phyloP scores from a whole-genome alignment of 1,140 invertebrate species.

The Papilio polyxenes region DNA sequence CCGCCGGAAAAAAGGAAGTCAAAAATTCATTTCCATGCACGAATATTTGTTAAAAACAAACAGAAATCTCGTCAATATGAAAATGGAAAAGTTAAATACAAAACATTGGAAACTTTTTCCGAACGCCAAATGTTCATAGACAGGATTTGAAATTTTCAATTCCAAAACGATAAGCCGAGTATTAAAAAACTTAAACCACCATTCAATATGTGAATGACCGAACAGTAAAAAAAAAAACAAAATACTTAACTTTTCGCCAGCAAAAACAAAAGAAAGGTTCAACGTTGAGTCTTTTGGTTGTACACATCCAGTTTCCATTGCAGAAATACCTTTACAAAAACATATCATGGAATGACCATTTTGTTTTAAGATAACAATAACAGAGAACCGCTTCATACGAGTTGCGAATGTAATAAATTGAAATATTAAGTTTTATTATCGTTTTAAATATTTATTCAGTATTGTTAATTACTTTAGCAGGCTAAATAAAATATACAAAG shows the following conservation, averaged over 20 bases:
- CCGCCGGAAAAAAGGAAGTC: neutral
- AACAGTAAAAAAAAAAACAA: constrained; percentile 29
- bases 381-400: too few species aligned
- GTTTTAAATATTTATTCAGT: neutral
- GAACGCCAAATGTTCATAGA: constrained; percentile 35
- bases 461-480: neutral
- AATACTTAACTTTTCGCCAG: constrained; percentile 18
- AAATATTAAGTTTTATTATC: neutral
- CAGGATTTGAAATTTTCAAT: constrained; percentile 35
- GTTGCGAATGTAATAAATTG: too few species aligned
- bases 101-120: constrained; percentile 30
- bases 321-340: too few species aligned
- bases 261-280: constrained; percentile 25
- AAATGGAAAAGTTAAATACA: constrained; percentile 32
- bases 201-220: constrained; percentile 28
- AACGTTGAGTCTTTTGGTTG: constrained; percentile 5
- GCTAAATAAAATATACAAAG: constrained; percentile 30
- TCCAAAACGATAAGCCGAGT: constrained; percentile 30
- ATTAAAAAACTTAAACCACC: constrained; percentile 33
- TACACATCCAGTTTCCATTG: neutral
- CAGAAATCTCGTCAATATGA: constrained; percentile 31
- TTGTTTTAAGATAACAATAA: too few species aligned
- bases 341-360: too few species aligned
- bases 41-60: constrained; percentile 34
- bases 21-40: constrained; percentile 6